Evolutionary conservation across 2,888 invertebrate species (phyloP).

Genomic region (Hemistola chrysoprasaria): DNA sequence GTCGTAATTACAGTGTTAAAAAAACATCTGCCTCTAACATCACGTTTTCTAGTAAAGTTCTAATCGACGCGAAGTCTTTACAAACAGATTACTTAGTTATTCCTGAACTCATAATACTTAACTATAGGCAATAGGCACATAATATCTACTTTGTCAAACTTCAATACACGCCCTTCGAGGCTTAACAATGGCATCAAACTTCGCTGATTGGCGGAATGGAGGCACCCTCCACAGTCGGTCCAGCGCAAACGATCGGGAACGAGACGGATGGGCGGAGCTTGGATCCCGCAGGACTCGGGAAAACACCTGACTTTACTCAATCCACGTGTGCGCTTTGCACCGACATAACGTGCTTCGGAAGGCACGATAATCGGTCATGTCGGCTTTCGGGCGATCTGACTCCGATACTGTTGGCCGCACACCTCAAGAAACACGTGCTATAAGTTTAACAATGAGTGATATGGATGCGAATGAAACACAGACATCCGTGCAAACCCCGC

Average conservation of each 20-base stretch:
- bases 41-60: too few species aligned
- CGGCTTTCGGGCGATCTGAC: too few species aligned
- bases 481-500: conserved; percentile 52
- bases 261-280: conserved; percentile 47
- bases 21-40: too few species aligned
- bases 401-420: too few species aligned
- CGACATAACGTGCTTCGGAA: conserved; percentile 55
- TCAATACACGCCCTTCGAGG: conserved; percentile 45
- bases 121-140: too few species aligned
- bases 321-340: conserved; percentile 52
- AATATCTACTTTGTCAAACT: conserved; percentile 4
- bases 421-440: too few species aligned
- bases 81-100: too few species aligned
- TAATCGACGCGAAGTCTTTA: too few species aligned
- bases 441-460: conserved; percentile 21
- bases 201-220: conserved; percentile 47
- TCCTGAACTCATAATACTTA: too few species aligned
- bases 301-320: conserved; percentile 62
- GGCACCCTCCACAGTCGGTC: conserved; percentile 47
- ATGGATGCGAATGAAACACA: conserved; percentile 28
- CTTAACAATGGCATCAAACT: conserved; percentile 39
- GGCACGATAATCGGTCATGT: too few species aligned
- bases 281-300: conserved; percentile 39
- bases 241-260: conserved; percentile 42
- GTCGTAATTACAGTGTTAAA: too few species aligned